phyloP scores from a whole-genome alignment of 2,888 invertebrate species.

The Sepiola atlantica region DNA sequence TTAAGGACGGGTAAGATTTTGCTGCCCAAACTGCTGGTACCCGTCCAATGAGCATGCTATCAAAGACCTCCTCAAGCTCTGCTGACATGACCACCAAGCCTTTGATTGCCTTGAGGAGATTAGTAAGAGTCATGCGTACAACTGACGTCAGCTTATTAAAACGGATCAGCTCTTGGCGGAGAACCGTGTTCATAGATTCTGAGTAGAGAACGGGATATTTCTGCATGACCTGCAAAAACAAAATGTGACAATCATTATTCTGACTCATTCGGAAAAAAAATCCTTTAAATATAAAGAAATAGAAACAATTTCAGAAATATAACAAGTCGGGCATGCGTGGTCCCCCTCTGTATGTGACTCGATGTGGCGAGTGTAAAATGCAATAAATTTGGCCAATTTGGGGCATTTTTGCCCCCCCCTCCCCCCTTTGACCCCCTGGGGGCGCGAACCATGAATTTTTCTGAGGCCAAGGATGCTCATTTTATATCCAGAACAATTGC shows the following conservation, averaged over 20 bases:
- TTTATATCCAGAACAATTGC: too few relatives aligned
- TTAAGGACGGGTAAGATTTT: slow-evolving; percentile 75
- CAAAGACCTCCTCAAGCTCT: slow-evolving; percentile 74
- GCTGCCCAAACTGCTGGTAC: slow-evolving; percentile 74
- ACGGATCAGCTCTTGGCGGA: slow-evolving; percentile 74
- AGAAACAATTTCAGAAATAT: too few relatives aligned
- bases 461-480: too few relatives aligned
- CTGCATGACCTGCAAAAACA: slow-evolving; percentile 68
- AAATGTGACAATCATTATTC: neutral
- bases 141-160: slow-evolving; percentile 73
- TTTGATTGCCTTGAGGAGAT: slow-evolving; percentile 75
- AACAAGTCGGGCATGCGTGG: too few relatives aligned
- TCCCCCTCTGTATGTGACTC: too few relatives aligned
- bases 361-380: too few relatives aligned
- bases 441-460: too few relatives aligned
- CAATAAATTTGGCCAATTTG: too few relatives aligned
- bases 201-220: slow-evolving; percentile 74
- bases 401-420: too few relatives aligned
- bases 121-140: slow-evolving; percentile 70
- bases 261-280: too few relatives aligned
- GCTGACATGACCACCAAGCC: slow-evolving; percentile 75
- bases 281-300: too few relatives aligned
- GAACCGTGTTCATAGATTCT: slow-evolving; percentile 75
- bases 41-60: slow-evolving; percentile 74
- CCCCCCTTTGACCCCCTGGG: too few relatives aligned